Evolutionary conservation across 2,888 invertebrate species (phyloP).

Genomic region (Spodoptera picta): DNA sequence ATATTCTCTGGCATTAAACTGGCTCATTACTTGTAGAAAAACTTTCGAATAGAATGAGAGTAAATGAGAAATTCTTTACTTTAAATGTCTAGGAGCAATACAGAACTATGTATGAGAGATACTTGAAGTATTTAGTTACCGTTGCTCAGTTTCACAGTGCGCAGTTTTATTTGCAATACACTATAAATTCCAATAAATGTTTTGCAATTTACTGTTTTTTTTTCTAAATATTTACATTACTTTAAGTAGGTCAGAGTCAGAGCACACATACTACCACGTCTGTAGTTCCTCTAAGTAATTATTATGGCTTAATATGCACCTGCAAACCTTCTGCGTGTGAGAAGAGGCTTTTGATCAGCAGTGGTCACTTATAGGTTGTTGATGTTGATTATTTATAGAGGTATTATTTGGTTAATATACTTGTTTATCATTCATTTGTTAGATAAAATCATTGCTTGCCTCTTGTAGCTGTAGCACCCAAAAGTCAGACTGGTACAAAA

Average conservation of each 20-base stretch:
- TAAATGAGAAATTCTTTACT: conserved; percentile 69
- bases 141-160: conserved; percentile 25
- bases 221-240: not conserved
- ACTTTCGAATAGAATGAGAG: conserved; percentile 53
- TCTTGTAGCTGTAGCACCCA: no score
- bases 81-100: conserved; percentile 42
- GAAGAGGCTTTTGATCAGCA: no score
- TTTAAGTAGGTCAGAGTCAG: not conserved
- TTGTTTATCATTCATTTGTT: no score
- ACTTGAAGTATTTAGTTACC: conserved; percentile 37
- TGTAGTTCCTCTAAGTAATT: no score
- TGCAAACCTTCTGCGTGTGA: no score
- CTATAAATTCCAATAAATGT: conserved; percentile 18
- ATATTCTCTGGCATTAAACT: conserved; percentile 60
- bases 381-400: no score
- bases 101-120: conserved; percentile 37
- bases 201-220: conserved; percentile 16
- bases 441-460: no score
- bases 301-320: no score
- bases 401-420: no score
- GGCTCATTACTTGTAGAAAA: conserved; percentile 61
- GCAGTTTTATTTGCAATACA: conserved; percentile 29
- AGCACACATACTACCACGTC: no score
- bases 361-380: no score
- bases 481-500: no score